A percentile compares a stretch with the other conserved stretches of the same genome.
Conservation (phyloP, 2,113 vertebrate genomes). For the Aegotheles bennettii region DNA sequence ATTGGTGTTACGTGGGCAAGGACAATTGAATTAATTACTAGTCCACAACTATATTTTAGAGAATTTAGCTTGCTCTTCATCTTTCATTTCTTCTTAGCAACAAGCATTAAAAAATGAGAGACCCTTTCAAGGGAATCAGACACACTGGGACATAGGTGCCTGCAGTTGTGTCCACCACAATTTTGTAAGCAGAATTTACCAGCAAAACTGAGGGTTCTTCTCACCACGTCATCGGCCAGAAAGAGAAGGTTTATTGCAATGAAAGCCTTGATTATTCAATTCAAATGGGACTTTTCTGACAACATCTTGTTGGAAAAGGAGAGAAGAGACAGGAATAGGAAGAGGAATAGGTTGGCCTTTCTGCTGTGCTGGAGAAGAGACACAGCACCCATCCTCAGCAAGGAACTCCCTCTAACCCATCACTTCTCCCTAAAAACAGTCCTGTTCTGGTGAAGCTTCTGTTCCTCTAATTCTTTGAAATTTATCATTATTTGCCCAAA, state of each 20-base stretch:
- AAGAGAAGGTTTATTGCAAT: not conserved
- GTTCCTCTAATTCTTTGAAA: not conserved
- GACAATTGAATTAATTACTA: not conserved
- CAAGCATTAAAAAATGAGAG: not conserved
- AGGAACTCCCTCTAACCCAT: not conserved
- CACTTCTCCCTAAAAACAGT: not conserved
- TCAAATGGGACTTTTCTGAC: not conserved
- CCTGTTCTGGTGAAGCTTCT: not conserved
- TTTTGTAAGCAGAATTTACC: not conserved
- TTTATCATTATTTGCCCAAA: not conserved
- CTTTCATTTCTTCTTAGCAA: not conserved
- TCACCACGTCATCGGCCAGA: not conserved
- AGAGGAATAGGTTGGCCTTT: not conserved
- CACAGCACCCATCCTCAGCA: not conserved
- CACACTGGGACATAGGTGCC: not conserved
- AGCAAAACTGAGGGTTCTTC: not conserved
- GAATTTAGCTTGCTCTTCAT: not conserved
- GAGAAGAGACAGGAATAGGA: not conserved
- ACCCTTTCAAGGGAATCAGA: not conserved
- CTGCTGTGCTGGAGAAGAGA: not conserved
- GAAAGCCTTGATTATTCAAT: not conserved
- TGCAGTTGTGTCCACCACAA: not conserved
- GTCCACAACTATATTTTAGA: not conserved
- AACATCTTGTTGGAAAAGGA: not conserved
- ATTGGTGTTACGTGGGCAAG: not conserved